Conservation (phyloP, 2,797 vertebrate species). For the Mastacembelus armatus region DNA sequence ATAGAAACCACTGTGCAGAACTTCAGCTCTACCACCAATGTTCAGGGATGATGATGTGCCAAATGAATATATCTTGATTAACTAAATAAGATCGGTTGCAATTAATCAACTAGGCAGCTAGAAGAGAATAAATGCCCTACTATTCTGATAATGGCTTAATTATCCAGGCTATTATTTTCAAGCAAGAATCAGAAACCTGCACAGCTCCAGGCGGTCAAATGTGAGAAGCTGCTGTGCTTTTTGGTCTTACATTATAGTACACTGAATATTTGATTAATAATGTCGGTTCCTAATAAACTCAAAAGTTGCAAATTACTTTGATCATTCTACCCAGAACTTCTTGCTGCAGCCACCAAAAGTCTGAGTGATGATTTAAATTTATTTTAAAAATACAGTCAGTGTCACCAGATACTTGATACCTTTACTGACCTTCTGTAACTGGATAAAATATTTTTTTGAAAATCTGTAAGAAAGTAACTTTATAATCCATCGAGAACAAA, state of each 20-base stretch:
- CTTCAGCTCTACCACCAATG: not conserved
- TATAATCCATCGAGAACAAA: too few species aligned
- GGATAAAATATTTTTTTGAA: too few species aligned
- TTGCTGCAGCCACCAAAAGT: too few species aligned
- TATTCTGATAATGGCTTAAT: not conserved
- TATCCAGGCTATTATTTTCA: not conserved
- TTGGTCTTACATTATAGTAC: not conserved
- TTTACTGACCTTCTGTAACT: too few species aligned
- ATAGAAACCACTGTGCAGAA: not conserved
- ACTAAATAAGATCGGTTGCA: not conserved
- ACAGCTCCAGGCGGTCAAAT: not conserved
- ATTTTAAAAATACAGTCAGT: not conserved
- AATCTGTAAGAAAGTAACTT: too few species aligned
- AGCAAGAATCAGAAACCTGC: not conserved
- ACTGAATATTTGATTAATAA: not conserved
- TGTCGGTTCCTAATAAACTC: too few species aligned
- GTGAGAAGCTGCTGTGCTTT: not conserved
- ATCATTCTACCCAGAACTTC: too few species aligned
- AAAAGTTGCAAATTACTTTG: too few species aligned
- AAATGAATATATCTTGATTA: not conserved
- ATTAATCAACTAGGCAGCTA: not conserved
- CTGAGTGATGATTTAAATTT: too few species aligned
- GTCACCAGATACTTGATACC: too few species aligned
- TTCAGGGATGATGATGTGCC: not conserved
- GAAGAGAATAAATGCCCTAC: not conserved